Evolutionary conservation across 2,113 vertebrate genomes (phyloP), one percentile per base, ranked within the genome.

Genomic region (Pan troglodytes): DNA sequence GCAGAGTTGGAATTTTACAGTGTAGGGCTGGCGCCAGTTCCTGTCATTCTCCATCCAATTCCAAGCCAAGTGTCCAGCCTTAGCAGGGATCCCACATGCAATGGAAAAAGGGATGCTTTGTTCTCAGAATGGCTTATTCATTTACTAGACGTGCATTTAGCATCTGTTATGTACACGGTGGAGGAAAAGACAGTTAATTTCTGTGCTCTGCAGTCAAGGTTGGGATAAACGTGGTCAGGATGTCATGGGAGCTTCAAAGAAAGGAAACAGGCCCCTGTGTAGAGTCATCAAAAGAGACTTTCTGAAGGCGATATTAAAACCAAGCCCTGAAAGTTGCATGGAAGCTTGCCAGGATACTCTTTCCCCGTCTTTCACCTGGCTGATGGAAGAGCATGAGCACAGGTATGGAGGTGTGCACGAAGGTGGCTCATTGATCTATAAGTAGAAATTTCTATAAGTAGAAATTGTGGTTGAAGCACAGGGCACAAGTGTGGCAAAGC

Each of bases 371-470:
- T 78, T 6, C 10, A 1, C 86, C 45, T 57, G 80, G 40, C 64
- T 27, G 40, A 25, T 35, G 73, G 40, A 40, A 22, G 30, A 40
- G 38, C 2, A 1, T 2, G 27, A 38, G 13, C 17, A 14, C 50
- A 40, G 84, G 8, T 10, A 2, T 13, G 32, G 38, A 45, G 40
- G 5, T 6, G 23, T 59, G 64, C 59, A 18, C 13, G 16, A 76
- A 59, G 80, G 50, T 8, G 76, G 70, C 57, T 1, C 6, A 0
- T 0, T 5, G 67, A 4, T 14, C 32, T 27, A 35, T 14, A 40
- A 40, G 40, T 40, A 40, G 40, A 40, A 40, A 40, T 40, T 40
- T 40, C 22, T 23, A 0, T 2, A n/a, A 3, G 10, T 1, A 14
- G 40, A 70, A 18, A 3, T 22, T n/a, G 32, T 61, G 50, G 48